Evolutionary conservation across 2,797 vertebrate genomes (phyloP).

Genomic region (Valencia hispanica): DNA sequence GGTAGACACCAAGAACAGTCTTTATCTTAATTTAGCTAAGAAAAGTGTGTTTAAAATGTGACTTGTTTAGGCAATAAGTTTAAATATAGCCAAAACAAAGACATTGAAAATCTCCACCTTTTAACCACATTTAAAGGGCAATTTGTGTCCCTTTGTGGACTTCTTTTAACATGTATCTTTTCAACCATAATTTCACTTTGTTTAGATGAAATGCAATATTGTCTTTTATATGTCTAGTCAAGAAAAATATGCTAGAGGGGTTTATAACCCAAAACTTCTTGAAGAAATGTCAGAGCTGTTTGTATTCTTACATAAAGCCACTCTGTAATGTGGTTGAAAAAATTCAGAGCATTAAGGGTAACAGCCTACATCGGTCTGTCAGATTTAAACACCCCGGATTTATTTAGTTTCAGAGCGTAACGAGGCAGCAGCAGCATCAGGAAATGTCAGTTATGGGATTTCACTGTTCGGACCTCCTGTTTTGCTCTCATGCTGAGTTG

Average conservation of each 20-base stretch:
- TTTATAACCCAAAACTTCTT: not conserved
- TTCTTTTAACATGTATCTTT: not conserved
- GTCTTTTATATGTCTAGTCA: not conserved
- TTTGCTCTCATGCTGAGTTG: not conserved
- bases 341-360: not conserved
- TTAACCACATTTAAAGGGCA: not conserved
- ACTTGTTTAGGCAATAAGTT: not conserved
- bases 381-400: not conserved
- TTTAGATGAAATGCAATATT: not conserved
- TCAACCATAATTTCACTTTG: not conserved
- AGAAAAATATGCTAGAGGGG: not conserved
- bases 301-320: not conserved
- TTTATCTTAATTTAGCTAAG: not conserved
- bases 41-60: not conserved
- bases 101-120: not conserved
- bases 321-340: not conserved
- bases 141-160: not conserved
- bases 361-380: not conserved
- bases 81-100: not conserved
- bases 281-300: not conserved
- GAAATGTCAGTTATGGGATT: not conserved
- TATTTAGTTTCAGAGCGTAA: not conserved
- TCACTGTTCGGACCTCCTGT: not conserved
- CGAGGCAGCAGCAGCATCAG: not conserved
- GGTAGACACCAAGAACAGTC: not conserved